Evolutionary conservation across 2,888 invertebrate species (phyloP), one percentile per base, ranked within the genome.

Genomic region (Heliconius hortense): DNA sequence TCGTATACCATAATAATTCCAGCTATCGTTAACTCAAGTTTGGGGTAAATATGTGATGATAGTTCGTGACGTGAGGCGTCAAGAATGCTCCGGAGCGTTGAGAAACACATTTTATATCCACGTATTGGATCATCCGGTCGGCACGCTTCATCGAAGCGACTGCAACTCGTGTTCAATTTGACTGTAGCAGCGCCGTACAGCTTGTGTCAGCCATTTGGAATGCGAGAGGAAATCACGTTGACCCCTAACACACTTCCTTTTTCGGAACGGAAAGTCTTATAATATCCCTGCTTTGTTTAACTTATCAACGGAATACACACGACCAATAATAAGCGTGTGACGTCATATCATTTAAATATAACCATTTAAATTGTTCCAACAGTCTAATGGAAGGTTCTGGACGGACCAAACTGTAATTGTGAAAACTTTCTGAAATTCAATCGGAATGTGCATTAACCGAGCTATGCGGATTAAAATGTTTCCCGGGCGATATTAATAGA

Each of bases 401-500:
- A 48, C 28, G 39, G 11, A 73, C 48, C 62, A 67, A 74, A 77
- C 56, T 72, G 62, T 53, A 78, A 77, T 73, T 76, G 39, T 78
- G 77, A 76, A 76, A 72, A 80, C 77, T 80, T 77, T 77, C 73
- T 75, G 68, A 88, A 89, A 87, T 86, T 86, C 82, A 86, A 56
- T 82, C 86, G 89, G 91, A 91, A 92, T 91, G 91, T 90, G 88
- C 88, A 92, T 90, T 89, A 90, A 92, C 90, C 90, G 89, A 88
- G 90, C 90, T 90, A 92, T 91, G 89, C 88, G 91, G 91, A 93
- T 93, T 92, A 92, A 93, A 93, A 94, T 93, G 93, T 93, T 93
- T 92, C 89, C 87, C 87, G 88, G 87, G 82, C 83, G 90, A 84
- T 93, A 93, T 93, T 92, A 91, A 91, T 93, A 93, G 93, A 92